Evolutionary conservation across 1,140 invertebrate species (phyloP), one percentile per base, ranked within the genome.

Genomic region (Lasaia peninsularis): DNA sequence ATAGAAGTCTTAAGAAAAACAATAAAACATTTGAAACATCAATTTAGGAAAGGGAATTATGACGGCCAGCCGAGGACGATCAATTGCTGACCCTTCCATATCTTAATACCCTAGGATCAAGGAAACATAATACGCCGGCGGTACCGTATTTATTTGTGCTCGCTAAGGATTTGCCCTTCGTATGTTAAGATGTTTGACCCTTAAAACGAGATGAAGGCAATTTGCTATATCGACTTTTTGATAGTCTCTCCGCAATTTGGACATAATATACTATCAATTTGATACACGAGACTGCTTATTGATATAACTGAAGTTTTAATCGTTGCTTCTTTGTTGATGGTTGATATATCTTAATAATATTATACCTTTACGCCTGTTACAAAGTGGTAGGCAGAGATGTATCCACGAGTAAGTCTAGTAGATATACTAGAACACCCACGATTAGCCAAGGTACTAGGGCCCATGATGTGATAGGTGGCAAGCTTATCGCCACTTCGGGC

Each of bases 181-280:
- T 73, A 79, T 75, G 77, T 78, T 86, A 88, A 85, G 79, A 81
- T 63, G 82, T 70, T 80, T 83, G 83, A 86, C 79, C 78, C 78
- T 67, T 62, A 63, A 78, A 83, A 87, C 68, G 69, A 78, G 78
- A 86, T 81, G 71, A 77, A 53, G 67, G 63, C 73, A 81, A 82
- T 87, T 86, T 83, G 69, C 63, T 74, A 56, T 73, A 68, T 76
- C 69, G 73, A 81, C 71, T 75, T 53, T 69, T 64, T 71, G 63
- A 73, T 54, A 44, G 55, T 71, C 68, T 74, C 51, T 63, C 52
- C 54, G 61, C 34, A 66, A 58, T 63, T 61, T 52, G 20, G n/a
- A n/a, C 34, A 14, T 7, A 51, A 51, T 31, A 51, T 28, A 32
- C n/a, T 44, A n/a, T 37, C 52, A 54, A 54, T 54, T 54, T 54